A percentile compares a stretch with the other conserved stretches of the same genome.
Evolutionary conservation across 2,113 vertebrate species (phyloP).

Genomic region (Gavia stellata): DNA sequence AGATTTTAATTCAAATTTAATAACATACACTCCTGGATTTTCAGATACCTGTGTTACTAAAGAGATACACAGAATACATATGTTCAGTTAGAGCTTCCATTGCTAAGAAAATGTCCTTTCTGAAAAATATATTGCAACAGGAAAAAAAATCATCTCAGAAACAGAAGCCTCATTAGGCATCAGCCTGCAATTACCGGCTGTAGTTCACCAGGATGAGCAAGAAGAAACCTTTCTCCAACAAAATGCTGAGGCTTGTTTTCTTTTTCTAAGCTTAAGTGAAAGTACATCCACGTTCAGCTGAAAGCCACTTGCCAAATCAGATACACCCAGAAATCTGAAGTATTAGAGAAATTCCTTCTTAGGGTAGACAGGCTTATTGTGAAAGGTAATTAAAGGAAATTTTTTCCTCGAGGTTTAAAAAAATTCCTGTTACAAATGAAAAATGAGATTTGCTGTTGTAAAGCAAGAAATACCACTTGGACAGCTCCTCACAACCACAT

Average conservation of each 20-base stretch:
- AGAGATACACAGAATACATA: accelerated
- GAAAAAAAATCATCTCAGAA: not conserved
- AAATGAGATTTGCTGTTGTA: not conserved
- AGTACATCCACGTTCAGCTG: not conserved
- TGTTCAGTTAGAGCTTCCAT: not conserved
- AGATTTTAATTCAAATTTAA: not conserved
- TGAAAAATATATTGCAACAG: not conserved
- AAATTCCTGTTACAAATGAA: not conserved
- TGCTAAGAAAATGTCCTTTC: not conserved
- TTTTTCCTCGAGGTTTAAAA: not conserved
- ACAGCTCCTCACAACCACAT: not conserved
- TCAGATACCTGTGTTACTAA: not conserved
- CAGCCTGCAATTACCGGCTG: not conserved
- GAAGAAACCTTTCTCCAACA: not conserved
- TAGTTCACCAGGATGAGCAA: not conserved
- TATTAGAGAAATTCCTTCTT: not conserved
- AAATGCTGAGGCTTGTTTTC: not conserved
- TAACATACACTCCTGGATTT: not conserved
- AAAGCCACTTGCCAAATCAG: not conserved
- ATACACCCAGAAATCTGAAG: not conserved
- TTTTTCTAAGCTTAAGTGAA: not conserved
- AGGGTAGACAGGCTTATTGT: not conserved
- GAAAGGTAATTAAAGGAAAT: not conserved
- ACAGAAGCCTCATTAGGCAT: not conserved
- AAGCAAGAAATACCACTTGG: not conserved